phyloP scores from a whole-genome alignment of 2,113 vertebrate genomes.

The Misgurnus mizolepis region DNA sequence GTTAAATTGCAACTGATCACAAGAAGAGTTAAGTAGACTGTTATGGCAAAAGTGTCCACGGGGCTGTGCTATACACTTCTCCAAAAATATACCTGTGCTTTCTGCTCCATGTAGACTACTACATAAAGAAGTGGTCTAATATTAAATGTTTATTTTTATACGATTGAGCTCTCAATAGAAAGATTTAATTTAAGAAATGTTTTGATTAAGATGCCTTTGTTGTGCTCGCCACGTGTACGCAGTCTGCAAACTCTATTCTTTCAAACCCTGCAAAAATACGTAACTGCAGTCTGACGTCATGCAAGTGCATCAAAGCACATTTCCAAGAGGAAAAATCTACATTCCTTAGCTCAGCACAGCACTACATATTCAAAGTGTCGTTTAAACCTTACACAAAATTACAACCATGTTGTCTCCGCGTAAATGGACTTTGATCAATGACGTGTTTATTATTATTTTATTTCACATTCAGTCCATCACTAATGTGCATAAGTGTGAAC shows the following conservation, averaged over 20 bases:
- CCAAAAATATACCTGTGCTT: neutral
- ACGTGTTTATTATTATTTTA: too few relatives aligned
- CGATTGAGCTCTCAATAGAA: neutral
- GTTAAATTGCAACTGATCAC: too few relatives aligned
- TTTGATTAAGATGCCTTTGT: neutral
- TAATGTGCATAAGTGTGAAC: neutral
- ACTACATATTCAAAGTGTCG: neutral
- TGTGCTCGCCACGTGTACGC: neutral
- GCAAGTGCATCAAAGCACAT: neutral
- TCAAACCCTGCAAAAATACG: neutral
- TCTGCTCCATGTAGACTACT: neutral
- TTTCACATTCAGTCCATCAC: neutral
- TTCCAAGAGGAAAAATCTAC: neutral
- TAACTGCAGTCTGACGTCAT: slow-evolving; percentile 41
- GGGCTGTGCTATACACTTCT: slow-evolving; percentile 58
- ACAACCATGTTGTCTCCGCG: too few relatives aligned
- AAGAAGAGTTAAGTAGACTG: neutral
- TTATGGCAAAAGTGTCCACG: slow-evolving; percentile 47
- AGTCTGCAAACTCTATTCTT: neutral
- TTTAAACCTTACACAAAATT: neutral
- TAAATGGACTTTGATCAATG: too few relatives aligned
- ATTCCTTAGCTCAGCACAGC: neutral
- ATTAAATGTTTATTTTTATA: neutral
- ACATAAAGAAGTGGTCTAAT: neutral
- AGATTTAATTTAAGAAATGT: neutral